These are phyloP conservation scores for Fragum sueziense DNA, from an alignment of 2,888 invertebrate genomes.

Conservation along the genomic window DNA sequence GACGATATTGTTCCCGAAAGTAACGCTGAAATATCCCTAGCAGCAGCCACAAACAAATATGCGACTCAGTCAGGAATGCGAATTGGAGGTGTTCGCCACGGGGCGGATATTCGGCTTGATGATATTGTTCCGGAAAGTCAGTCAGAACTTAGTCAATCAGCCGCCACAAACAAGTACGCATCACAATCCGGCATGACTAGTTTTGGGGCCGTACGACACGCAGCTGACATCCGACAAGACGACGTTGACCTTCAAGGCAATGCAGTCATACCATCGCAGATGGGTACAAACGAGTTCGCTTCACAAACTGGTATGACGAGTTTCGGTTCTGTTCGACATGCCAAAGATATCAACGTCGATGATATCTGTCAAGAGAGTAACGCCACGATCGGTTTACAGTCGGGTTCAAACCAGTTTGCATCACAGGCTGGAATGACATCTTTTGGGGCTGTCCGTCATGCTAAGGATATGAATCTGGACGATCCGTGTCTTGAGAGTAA, in stretches of 20 bases:
- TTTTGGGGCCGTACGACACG: conserved; percentile 76
- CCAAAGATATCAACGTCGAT: conserved; percentile 70
- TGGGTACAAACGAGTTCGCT: conserved; percentile 80
- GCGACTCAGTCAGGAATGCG: conserved; percentile 75
- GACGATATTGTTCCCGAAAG: conserved; percentile 75
- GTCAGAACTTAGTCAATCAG: conserved; percentile 67
- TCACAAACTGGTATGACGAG: conserved; percentile 79
- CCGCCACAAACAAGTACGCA: conserved; percentile 78
- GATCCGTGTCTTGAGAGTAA: conserved; percentile 73
- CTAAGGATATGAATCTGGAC: conserved; percentile 78
- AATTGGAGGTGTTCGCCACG: conserved; percentile 71
- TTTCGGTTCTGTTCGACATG: conserved; percentile 73
- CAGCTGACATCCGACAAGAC: conserved; percentile 79
- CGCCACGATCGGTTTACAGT: conserved; percentile 78
- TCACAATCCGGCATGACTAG: conserved; percentile 77
- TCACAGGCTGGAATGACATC: conserved; percentile 79
- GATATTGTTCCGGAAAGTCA: conserved; percentile 58
- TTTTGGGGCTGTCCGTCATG: conserved; percentile 74
- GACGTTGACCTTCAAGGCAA: conserved; percentile 73
- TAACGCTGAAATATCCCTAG: conserved; percentile 61
- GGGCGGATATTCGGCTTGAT: conserved; percentile 63
- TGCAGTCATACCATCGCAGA: conserved; percentile 75
- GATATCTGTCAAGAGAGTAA: conserved; percentile 68
- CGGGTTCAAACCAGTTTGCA: conserved; percentile 80
- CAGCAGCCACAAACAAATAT: conserved; percentile 74